Conservation (phyloP, 2,888 invertebrate species). For the Apodemia duryi region DNA sequence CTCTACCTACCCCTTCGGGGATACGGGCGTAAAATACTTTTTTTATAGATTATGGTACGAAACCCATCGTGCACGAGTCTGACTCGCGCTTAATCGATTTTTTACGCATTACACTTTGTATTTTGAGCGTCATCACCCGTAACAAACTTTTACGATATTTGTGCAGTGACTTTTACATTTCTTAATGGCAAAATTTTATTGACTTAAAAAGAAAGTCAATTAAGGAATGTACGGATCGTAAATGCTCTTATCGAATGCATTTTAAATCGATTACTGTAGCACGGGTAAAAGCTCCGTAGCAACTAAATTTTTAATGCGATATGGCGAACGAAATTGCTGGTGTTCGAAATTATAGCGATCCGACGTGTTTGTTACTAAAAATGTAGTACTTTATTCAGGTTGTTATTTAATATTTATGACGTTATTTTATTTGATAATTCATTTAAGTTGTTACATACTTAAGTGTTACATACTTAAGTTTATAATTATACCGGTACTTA, state of each 20-base stretch:
- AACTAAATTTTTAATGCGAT: conserved; percentile 10
- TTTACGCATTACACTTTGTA: no score
- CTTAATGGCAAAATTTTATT: not conserved
- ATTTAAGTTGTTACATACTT: no score
- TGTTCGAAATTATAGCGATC: not conserved
- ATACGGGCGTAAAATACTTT: no score
- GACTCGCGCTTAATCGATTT: no score
- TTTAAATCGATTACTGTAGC: conserved; percentile 7
- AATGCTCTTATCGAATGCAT: conserved; percentile 12
- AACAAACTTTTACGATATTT: not conserved
- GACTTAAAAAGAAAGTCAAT: conserved; percentile 13
- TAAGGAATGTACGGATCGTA: conserved; percentile 5
- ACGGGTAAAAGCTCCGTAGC: not conserved
- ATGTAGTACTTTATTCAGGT: no score
- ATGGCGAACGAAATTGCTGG: not conserved
- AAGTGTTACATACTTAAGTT: no score
- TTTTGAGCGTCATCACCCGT: not conserved
- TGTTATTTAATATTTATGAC: no score
- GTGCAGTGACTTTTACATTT: not conserved
- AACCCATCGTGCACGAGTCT: no score
- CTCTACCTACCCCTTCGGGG: no score
- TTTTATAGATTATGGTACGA: no score
- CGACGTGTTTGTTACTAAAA: not conserved
- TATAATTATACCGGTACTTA: no score
- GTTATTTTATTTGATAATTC: no score